These are phyloP conservation scores for Porites lobata DNA, from an alignment of 92 coral and sea anemone species.

Conservation along the genomic window DNA sequence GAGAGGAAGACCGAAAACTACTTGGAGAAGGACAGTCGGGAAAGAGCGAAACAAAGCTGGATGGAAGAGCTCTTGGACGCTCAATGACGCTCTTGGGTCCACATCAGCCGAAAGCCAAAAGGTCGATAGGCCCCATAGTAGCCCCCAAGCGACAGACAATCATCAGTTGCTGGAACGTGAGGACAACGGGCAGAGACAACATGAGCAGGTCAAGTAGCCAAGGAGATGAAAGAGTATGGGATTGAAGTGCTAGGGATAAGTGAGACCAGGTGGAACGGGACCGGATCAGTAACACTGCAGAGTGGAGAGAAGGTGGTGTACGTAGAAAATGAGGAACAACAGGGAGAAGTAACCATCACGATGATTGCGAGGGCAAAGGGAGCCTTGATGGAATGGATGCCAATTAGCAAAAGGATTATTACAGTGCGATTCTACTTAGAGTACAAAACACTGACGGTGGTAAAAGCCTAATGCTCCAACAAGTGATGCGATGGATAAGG, in stretches of 20 bases:
- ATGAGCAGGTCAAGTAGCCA: too few relatives aligned
- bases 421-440: background rate
- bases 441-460: constrained; percentile 14
- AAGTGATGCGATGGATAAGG: constrained; percentile 12
- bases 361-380: background rate
- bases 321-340: background rate
- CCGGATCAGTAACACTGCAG: too few relatives aligned
- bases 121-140: too few relatives aligned
- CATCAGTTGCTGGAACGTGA: too few relatives aligned
- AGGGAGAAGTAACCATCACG: background rate
- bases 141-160: too few relatives aligned
- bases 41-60: background rate
- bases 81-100: too few relatives aligned
- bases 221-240: too few relatives aligned
- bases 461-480: constrained; percentile 16
- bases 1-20: background rate
- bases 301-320: background rate
- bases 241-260: too few relatives aligned
- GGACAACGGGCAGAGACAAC: too few relatives aligned
- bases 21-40: background rate
- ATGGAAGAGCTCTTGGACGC: too few relatives aligned
- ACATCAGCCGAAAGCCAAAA: too few relatives aligned
- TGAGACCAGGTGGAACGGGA: too few relatives aligned
- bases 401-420: background rate
- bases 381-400: background rate